Conservation (phyloP, 2,797 vertebrate genomes). For the Hyperoplus lanceolatus region DNA sequence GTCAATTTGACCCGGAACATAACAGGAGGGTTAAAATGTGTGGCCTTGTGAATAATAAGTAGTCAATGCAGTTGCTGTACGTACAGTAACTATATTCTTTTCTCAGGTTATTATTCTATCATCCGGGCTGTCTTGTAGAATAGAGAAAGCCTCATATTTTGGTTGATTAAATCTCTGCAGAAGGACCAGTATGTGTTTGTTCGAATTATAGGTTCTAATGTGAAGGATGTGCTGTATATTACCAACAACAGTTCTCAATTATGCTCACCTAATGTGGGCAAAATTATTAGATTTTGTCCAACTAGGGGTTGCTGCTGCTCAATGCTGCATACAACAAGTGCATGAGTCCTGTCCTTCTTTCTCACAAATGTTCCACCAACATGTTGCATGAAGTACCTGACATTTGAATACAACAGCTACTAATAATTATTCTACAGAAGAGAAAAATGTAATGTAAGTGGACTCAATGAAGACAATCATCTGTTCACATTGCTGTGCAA, state of each 20-base stretch:
- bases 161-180: conserved; percentile 60
- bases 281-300: conserved; percentile 60
- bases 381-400: conserved; percentile 6
- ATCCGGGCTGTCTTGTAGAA: conserved; percentile 17
- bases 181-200: conserved; percentile 58
- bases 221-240: conserved; percentile 56
- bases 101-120: conserved; percentile 29
- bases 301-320: conserved; percentile 32
- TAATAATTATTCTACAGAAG: no score
- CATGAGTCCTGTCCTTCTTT: conserved; percentile 16
- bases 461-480: no score
- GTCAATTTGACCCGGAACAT: no score
- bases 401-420: no score
- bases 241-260: conserved; percentile 66
- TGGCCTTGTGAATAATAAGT: background rate
- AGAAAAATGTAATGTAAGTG: no score
- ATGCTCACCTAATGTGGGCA: conserved; percentile 59
- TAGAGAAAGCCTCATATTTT: conserved; percentile 28
- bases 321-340: conserved; percentile 34
- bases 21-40: no score
- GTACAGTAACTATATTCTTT: background rate
- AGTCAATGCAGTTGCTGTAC: background rate
- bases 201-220: conserved; percentile 65
- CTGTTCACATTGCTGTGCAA: no score
- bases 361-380: conserved; percentile 4